These are phyloP conservation scores for Zaprionus camerounensis DNA, from an alignment of 1,140 invertebrate genomes.

Conservation along the genomic window DNA sequence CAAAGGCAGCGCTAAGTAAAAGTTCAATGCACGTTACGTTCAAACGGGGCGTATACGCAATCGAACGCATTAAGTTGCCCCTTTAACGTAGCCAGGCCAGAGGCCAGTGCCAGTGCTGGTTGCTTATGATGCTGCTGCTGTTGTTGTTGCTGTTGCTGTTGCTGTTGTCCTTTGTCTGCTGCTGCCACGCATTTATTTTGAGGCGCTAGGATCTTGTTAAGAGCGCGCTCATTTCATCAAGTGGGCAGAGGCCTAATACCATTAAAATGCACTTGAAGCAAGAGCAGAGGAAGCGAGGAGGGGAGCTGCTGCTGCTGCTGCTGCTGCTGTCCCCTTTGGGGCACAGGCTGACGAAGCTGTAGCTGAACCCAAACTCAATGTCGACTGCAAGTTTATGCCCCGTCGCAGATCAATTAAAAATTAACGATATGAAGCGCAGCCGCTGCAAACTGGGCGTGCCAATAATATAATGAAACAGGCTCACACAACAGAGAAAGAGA, in stretches of 20 bases:
- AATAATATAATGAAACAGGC: slow-evolving; percentile 83
- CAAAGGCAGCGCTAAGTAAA: slow-evolving; percentile 47
- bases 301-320: slow-evolving; percentile 7
- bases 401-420: slow-evolving; percentile 83
- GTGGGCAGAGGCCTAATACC: slow-evolving; percentile 60
- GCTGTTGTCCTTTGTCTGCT: not conserved
- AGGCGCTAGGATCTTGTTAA: slow-evolving; percentile 80
- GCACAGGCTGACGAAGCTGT: slow-evolving; percentile 61
- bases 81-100: slow-evolving; percentile 22
- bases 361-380: slow-evolving; percentile 23
- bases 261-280: slow-evolving; percentile 77
- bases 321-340: slow-evolving; percentile 36
- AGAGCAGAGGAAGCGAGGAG: not conserved
- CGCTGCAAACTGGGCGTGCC: slow-evolving; percentile 74
- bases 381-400: slow-evolving; percentile 58
- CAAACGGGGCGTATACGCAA: slow-evolving; percentile 79
- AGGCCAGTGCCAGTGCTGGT: slow-evolving; percentile 25
- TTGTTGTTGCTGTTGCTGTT: not conserved
- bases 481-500: slow-evolving; percentile 16
- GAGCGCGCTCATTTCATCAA: slow-evolving; percentile 56
- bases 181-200: slow-evolving; percentile 32
- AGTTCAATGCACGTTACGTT: slow-evolving; percentile 71
- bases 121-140: slow-evolving; percentile 35
- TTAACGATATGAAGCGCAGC: slow-evolving; percentile 82
- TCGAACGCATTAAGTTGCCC: slow-evolving; percentile 71